Conservation (phyloP, 2,888 invertebrate genomes). For the Thereva unica region DNA sequence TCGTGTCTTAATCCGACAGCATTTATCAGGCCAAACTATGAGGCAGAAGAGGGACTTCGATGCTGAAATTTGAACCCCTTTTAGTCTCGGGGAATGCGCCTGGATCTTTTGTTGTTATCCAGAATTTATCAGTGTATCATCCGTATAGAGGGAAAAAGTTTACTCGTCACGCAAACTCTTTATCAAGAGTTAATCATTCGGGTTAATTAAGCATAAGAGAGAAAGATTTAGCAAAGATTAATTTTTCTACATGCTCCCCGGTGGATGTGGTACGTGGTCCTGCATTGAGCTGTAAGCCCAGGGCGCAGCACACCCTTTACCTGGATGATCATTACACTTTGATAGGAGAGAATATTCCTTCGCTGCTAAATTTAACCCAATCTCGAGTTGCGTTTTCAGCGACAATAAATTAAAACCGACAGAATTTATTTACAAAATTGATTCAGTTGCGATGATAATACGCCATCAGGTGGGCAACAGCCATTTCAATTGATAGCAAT, state of each 20-base stretch:
- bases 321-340: too few species aligned
- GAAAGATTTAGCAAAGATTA: conserved; percentile 36
- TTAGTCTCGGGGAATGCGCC: background rate
- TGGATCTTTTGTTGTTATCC: background rate
- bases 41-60: background rate
- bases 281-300: too few species aligned
- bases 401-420: conserved; percentile 37
- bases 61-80: background rate
- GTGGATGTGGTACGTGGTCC: too few species aligned
- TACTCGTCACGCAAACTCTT: conserved; percentile 40
- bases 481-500: conserved; percentile 10
- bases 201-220: conserved; percentile 41
- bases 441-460: background rate
- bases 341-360: conserved; percentile 35
- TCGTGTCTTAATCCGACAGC: too few species aligned
- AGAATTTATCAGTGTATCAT: background rate
- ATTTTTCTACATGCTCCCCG: conserved; percentile 18
- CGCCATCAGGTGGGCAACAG: background rate
- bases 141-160: background rate
- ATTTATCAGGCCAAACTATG: background rate
- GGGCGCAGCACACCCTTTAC: too few species aligned
- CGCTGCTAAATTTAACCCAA: conserved; percentile 34
- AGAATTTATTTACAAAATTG: conserved; percentile 11
- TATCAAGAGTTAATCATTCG: conserved; percentile 38
- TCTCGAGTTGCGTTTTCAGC: conserved; percentile 35